These are phyloP conservation scores for Nomada ruficornis DNA, from an alignment of 2,888 invertebrate species.

Conservation along the genomic window DNA sequence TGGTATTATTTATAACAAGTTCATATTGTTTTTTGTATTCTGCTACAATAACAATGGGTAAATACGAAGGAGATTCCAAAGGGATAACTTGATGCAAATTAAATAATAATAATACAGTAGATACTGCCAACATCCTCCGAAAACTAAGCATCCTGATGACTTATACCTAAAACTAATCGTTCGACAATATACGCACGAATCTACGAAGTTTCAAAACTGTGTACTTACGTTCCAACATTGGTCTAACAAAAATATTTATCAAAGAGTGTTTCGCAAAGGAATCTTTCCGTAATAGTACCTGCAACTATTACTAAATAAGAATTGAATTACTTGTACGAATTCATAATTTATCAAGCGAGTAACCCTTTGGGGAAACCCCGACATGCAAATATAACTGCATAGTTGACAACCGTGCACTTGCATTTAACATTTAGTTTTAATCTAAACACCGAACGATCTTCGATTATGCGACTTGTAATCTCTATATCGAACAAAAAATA, in stretches of 20 bases:
- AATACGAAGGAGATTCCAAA: slow-evolving; percentile 52
- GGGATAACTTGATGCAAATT: background rate
- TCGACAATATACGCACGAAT: background rate
- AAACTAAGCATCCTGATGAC: slow-evolving; percentile 27
- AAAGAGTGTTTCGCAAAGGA: background rate
- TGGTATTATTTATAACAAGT: slow-evolving; percentile 71
- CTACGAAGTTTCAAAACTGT: background rate
- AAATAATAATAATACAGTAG: slow-evolving; percentile 24
- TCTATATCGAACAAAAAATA: background rate
- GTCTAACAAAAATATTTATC: slow-evolving; percentile 2
- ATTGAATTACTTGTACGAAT: background rate
- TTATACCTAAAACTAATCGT: background rate
- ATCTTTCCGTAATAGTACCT: background rate
- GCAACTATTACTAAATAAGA: background rate
- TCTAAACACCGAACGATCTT: too few species aligned
- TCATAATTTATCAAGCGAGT: background rate
- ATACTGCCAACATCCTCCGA: slow-evolving; percentile 16
- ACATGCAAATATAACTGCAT: background rate
- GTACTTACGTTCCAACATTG: background rate
- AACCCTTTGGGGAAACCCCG: background rate
- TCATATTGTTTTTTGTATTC: slow-evolving; percentile 72
- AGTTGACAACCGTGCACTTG: background rate
- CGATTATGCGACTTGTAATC: background rate
- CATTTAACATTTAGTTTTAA: background rate
- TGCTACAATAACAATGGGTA: slow-evolving; percentile 76